Conservation (phyloP, 2,113 vertebrate species). For the Hepsetus odoe region DNA sequence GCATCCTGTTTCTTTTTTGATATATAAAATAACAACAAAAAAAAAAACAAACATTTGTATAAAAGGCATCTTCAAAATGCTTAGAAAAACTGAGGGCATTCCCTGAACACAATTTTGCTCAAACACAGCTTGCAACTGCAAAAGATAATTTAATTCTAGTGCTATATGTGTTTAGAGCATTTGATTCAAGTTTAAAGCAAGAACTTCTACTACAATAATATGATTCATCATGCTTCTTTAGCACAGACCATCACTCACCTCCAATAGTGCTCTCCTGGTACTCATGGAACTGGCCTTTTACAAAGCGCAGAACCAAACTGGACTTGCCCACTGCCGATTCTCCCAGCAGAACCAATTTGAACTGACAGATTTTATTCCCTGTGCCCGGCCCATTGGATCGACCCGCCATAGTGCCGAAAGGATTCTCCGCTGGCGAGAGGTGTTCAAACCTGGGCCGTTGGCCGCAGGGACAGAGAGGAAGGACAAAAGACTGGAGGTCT, state of each 20-base stretch:
- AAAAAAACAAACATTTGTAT: no score
- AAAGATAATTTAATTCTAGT: no score
- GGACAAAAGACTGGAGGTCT: neutral
- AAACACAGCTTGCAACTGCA: no score
- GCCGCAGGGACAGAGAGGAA: neutral
- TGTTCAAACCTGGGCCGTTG: neutral
- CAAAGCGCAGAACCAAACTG: conserved; percentile 85
- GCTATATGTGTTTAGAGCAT: no score
- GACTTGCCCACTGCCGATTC: conserved; percentile 82
- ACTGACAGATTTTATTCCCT: conserved; percentile 86
- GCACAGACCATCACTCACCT: conserved; percentile 76
- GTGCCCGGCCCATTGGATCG: conserved; percentile 81
- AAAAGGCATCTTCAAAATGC: no score
- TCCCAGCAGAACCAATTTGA: conserved; percentile 84
- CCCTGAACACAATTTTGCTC: no score
- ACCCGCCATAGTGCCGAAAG: conserved; percentile 81
- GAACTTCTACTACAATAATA: no score
- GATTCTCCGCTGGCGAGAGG: neutral
- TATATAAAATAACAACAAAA: no score
- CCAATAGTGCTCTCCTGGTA: conserved; percentile 91
- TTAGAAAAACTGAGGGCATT: no score
- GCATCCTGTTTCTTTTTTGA: no score
- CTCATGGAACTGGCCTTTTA: conserved; percentile 88
- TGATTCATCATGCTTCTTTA: no score
- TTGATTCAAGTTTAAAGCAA: no score